Base-by-base conservation (phyloP, 2,113 vertebrate species). In the Collichthys lucidus region DNA sequence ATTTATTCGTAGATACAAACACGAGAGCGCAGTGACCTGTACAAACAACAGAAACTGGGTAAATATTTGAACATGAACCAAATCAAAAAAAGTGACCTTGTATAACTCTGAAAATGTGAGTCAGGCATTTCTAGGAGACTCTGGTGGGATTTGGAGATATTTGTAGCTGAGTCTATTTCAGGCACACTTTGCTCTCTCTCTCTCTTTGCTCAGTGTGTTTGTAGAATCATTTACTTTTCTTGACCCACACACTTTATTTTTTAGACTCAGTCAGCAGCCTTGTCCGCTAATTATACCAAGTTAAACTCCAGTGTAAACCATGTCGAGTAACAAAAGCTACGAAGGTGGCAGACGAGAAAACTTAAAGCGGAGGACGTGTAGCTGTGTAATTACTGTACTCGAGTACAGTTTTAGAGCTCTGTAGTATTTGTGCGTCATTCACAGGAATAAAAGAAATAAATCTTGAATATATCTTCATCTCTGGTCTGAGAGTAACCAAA, bases 51-150 rank as follows among this genome's bases (percentile, higher is more conserved):
- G 1, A 1, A 6, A 14, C 3, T 19, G 0, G 62, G 82, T 57
- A 84, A 88, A 83, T 81, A 85, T 86, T 87, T 88, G 26, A 80
- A 79, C 35, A 61, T 29, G 22, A 74, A 35, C 44, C 20, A 60
- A 61, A 65, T 24, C 60, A 19, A 20, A 24, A n/a, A 3, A 72
- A 74, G 26, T 60, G 15, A 61, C 44, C 62, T 68, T 5, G 63
- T 0, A 40, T n/a, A 40, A 68, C 82, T 55, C 4, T 35, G 6
- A 47, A 40, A 24, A 62, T 1, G 5, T 20, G 26, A 35, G 12
- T 15, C 5, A 24, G 11, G n/a, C n/a, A 46, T 66, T 70, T 40
- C 1, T 22, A 16, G 35, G 46, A 74, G 60, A 50, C 47, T 10
- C 2, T 44, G n/a, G 5, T 42, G 44, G 42, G 1, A 55, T 76